Conservation (phyloP, 1,140 invertebrate species). For the Leguminivora glycinivorella region DNA sequence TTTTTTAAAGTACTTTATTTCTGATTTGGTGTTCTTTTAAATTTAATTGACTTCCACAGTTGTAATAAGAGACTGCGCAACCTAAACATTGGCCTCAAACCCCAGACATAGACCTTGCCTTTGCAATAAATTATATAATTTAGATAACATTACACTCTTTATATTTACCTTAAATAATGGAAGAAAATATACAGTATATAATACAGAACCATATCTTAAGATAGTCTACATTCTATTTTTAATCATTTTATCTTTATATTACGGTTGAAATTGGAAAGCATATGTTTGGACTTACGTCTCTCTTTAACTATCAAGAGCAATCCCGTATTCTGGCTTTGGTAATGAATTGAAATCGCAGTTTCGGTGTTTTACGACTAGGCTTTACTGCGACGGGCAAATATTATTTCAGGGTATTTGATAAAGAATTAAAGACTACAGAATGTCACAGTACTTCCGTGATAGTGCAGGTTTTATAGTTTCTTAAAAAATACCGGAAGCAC, state of each 20-base stretch:
- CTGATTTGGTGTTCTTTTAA: no score
- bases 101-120: neutral
- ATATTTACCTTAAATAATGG: constrained; percentile 4
- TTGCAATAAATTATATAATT: neutral
- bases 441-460: neutral
- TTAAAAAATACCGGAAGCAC: no score
- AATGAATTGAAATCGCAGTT: neutral
- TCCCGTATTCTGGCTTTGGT: neutral
- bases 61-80: neutral
- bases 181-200: neutral
- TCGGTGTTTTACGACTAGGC: neutral
- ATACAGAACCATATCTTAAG: neutral
- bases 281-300: neutral
- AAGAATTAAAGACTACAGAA: neutral
- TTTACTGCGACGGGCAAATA: neutral
- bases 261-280: neutral
- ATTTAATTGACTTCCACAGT: no score
- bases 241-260: neutral
- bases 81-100: neutral
- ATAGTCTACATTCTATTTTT: neutral
- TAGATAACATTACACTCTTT: constrained; percentile 1
- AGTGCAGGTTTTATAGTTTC: no score
- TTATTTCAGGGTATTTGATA: constrained; percentile 5
- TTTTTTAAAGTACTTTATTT: no score
- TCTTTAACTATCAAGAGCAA: neutral